Percentiles rank a stretch among this genome's conserved stretches.
Conservation (phyloP, 1,140 invertebrate species). For the Hetaerina americana region DNA sequence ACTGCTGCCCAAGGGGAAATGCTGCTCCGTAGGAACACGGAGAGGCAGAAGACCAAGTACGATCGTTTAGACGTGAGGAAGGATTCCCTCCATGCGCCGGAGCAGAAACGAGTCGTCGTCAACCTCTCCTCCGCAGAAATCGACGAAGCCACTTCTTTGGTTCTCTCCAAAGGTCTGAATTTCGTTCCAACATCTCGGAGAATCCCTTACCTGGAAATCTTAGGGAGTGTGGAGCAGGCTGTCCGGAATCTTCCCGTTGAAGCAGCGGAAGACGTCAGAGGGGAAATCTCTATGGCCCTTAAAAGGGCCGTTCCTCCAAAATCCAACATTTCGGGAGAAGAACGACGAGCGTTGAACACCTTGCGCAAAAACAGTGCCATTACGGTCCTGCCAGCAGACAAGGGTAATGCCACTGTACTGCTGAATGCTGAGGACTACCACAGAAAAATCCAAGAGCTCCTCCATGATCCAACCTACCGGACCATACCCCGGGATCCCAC, state of each 20-base stretch:
- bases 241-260: not conserved
- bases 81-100: not conserved
- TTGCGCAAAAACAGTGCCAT: not conserved
- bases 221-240: not conserved
- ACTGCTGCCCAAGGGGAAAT: not conserved
- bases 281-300: not conserved
- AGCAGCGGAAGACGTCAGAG: not conserved
- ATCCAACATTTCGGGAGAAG: not conserved
- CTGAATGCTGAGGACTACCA: not conserved
- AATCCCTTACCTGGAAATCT: not conserved
- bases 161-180: conserved; percentile 2
- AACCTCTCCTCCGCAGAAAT: not conserved
- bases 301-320: not conserved
- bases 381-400: not conserved
- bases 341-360: not conserved
- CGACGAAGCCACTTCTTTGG: not conserved
- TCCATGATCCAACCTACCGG: not conserved
- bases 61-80: not conserved
- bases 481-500: not conserved
- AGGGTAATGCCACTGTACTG: conserved; percentile 1
- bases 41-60: not conserved
- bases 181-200: not conserved
- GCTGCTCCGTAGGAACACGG: not conserved
- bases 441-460: not conserved
- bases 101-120: not conserved